Percentiles rank a stretch among this genome's conserved stretches.
Conservation (phyloP, 2,113 vertebrate genomes). For the Tenrec ecaudatus region DNA sequence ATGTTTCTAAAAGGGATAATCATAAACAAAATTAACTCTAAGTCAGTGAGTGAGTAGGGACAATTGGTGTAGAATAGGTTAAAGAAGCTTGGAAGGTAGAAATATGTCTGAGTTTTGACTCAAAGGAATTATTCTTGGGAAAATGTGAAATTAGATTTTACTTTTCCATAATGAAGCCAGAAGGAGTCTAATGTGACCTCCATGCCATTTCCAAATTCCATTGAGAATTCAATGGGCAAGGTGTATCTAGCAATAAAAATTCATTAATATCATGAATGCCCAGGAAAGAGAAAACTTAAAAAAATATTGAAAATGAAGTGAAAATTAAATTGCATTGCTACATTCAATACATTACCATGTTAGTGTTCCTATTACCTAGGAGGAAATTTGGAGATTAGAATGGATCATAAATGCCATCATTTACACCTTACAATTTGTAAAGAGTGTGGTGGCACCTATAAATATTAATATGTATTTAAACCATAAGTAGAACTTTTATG, state of each 20-base stretch:
- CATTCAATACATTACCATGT: slow-evolving; percentile 9
- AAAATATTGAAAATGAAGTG: slow-evolving; percentile 49
- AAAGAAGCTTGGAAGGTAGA: no score
- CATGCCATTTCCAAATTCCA: neutral
- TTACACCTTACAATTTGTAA: neutral
- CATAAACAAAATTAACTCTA: no score
- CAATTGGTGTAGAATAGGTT: no score
- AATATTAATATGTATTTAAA: neutral
- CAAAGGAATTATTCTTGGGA: no score
- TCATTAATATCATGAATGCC: slow-evolving; percentile 21
- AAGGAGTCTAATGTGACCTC: no score
- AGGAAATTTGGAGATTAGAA: neutral
- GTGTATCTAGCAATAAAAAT: slow-evolving; percentile 9
- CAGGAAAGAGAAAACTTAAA: slow-evolving; percentile 55
- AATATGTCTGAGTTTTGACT: no score
- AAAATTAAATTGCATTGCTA: neutral
- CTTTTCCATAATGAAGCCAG: no score
- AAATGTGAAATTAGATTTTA: no score
- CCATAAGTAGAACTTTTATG: neutral
- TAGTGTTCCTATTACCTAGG: neutral
- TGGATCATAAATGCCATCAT: slow-evolving; percentile 17
- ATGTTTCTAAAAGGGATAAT: no score
- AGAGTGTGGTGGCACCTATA: neutral
- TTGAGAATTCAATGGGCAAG: slow-evolving; percentile 32
- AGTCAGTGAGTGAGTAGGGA: no score